Conservation (phyloP, 2,113 vertebrate species). For the Salvelinus namaycush region DNA sequence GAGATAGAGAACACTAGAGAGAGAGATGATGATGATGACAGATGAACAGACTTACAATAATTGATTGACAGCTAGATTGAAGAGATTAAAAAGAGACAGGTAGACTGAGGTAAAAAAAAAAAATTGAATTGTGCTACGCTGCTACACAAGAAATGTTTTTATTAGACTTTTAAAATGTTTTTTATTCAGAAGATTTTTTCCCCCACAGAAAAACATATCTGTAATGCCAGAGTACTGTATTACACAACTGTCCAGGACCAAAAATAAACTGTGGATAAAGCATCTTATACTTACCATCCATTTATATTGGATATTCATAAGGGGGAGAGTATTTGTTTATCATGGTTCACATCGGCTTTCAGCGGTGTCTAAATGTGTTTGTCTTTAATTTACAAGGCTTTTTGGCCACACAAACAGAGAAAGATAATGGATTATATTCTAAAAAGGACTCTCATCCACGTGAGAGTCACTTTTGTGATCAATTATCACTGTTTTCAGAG, state of each 20-base stretch:
- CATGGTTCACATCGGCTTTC: not conserved
- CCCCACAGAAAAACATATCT: conserved; percentile 3
- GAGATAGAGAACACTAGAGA: conserved; percentile 8
- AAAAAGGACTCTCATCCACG: conserved; percentile 20
- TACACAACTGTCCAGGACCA: not conserved
- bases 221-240: not conserved
- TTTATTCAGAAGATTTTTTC: not conserved
- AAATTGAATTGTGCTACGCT: no score
- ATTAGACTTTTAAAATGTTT: not conserved
- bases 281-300: conserved; percentile 22
- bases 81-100: not conserved
- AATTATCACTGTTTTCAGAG: conserved; percentile 15
- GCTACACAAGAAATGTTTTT: not conserved
- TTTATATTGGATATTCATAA: conserved; percentile 11
- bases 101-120: no score
- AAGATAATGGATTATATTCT: conserved; percentile 26
- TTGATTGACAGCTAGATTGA: conserved; percentile 1
- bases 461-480: conserved; percentile 5
- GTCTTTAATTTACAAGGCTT: conserved; percentile 36
- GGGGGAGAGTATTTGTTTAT: conserved; percentile 25
- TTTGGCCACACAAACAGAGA: conserved; percentile 23
- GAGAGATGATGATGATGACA: not conserved
- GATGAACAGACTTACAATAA: not conserved
- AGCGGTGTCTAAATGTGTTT: conserved; percentile 15
- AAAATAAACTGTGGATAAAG: conserved; percentile 18